Evolutionary conservation across 2,797 vertebrate species (phyloP).

Genomic region (Melanotaenia pygmaea): DNA sequence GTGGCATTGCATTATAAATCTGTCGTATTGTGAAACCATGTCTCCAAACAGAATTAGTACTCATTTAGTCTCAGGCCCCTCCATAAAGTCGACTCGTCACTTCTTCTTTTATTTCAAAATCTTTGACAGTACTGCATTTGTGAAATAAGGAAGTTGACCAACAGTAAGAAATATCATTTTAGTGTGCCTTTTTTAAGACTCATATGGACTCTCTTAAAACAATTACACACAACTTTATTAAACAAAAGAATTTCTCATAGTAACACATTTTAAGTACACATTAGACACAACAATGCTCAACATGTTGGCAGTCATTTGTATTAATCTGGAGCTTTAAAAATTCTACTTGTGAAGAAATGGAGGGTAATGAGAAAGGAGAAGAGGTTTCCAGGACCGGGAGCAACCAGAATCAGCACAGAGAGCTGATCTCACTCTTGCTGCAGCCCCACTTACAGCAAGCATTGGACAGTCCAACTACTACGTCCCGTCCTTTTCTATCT

Average conservation of each 20-base stretch:
- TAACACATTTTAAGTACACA: constrained; percentile 9
- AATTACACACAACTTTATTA: constrained; percentile 61
- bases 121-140: constrained; percentile 13
- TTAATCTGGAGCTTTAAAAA: constrained; percentile 11
- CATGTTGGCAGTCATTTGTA: constrained; percentile 4
- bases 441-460: constrained; percentile 92
- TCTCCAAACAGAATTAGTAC: not conserved
- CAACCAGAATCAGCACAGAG: constrained; percentile 82
- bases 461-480: constrained; percentile 85
- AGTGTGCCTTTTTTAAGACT: constrained; percentile 3
- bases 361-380: constrained; percentile 5
- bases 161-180: not conserved
- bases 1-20: not conserved
- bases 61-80: not conserved
- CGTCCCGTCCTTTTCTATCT: constrained; percentile 82
- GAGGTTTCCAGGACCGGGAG: constrained; percentile 7
- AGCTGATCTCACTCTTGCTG: constrained; percentile 90
- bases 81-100: constrained; percentile 1
- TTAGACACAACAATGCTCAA: constrained; percentile 19
- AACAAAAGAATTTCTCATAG: constrained; percentile 20
- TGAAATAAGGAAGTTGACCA: constrained; percentile 45
- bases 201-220: constrained; percentile 13
- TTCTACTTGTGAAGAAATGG: not conserved
- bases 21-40: not conserved
- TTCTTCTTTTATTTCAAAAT: constrained; percentile 60